Evolutionary conservation across 1,140 invertebrate species (phyloP), one percentile per base, ranked within the genome.

Genomic region (Asbolus verrucosus): DNA sequence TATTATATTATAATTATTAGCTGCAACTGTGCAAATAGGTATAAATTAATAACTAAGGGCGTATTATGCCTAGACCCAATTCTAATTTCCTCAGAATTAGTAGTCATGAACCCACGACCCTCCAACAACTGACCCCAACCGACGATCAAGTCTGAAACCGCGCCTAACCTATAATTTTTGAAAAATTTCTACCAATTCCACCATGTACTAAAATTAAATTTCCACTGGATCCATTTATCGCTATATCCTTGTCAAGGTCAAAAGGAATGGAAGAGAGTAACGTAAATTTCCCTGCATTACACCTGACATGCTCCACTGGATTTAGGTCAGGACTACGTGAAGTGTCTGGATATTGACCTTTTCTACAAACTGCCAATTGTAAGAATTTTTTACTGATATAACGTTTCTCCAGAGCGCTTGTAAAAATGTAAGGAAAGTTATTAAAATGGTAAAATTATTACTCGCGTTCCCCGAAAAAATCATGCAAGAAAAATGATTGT

Each of bases 341-440:
- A 63, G 33, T 63, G 61, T 63, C 61, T 63, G 61, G 61, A 63
- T 63, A 63, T 63, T 63, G 61, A 63, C 61, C 61, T 63, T 63
- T 27, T 41, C 61, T 6, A 19, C 33, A 18, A 41, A 41, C 61
- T 14, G 31, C 19, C 18, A 39, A 62, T 62, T 54, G 46, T 27
- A 54, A 24, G 46, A 54, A 30, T 54, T 54, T 54, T 54, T 54
- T 54, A 13, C 21, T 13, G 1, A 27, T 27, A 6, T 54, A 54
- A 54, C 46, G 46, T 54, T 54, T 30, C 46, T 54, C 46, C 11
- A 54, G 27, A 27, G 19, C 46, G 46, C 27, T 21, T 54, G 46
- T 54, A 21, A 54, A 54, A 21, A 3, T 54, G 27, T 54, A 18
- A 46, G 14, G 41, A 50, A 50, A 19, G 43, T 50, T 50, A 36